Evolutionary conservation across 2,888 invertebrate species (phyloP).

Genomic region (Quadroppia sp.): DNA sequence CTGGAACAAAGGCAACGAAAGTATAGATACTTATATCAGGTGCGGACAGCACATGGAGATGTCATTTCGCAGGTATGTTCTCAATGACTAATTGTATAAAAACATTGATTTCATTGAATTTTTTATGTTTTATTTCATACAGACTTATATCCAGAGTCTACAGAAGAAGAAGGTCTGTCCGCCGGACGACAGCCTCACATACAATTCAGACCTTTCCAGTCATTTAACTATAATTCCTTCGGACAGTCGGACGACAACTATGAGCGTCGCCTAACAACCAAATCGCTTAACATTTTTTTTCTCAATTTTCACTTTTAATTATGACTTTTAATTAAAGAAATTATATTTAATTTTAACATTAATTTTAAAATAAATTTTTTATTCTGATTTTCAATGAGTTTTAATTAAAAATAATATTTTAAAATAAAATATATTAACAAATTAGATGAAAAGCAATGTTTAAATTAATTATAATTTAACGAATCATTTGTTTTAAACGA

Average conservation of each 20-base stretch:
- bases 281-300: too few species aligned
- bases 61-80: slow-evolving; percentile 71
- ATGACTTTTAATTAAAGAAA: too few species aligned
- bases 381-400: too few species aligned
- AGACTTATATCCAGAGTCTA: slow-evolving; percentile 75
- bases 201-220: slow-evolving; percentile 72
- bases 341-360: too few species aligned
- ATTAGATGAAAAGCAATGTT: too few species aligned
- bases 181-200: slow-evolving; percentile 59
- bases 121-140: slow-evolving; percentile 43
- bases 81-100: too few species aligned
- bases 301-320: too few species aligned
- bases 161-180: slow-evolving; percentile 56
- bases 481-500: too few species aligned
- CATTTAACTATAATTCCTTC: slow-evolving; percentile 62
- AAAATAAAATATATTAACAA: too few species aligned
- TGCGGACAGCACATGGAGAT: slow-evolving; percentile 80
- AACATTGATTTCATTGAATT: slow-evolving; percentile 27
- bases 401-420: too few species aligned
- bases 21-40: slow-evolving; percentile 86
- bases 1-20: slow-evolving; percentile 82
- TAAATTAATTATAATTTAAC: too few species aligned
- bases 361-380: too few species aligned
- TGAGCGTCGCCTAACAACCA: slow-evolving; percentile 52
- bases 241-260: slow-evolving; percentile 47